Evolutionary conservation across 2,888 invertebrate species (phyloP), one percentile per base, ranked within the genome.

Genomic region (Norana najaformis): DNA sequence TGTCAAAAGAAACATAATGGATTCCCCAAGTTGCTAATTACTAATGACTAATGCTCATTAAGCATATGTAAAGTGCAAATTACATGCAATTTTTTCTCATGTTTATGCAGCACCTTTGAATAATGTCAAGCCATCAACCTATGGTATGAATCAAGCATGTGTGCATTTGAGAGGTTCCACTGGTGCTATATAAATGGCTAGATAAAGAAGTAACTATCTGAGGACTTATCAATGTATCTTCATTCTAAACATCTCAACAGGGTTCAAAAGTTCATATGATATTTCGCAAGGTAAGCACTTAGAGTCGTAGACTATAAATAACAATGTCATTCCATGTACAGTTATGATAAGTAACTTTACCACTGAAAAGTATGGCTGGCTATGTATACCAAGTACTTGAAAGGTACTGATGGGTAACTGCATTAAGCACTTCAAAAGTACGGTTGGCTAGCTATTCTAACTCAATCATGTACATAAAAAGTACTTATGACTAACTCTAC

Each of bases 1-100:
- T 97, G 93, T 23, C 39, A 37, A 89, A 37, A 90, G 38, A 90
- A 69, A 69, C n/a, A 3, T 8, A 30, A 69, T n/a, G 30, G 69
- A n/a, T 69, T 30, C 30, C 6, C 11, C 11, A 69, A 69, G n/a
- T n/a, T 30, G 69, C n/a, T 8, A 69, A 69, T 6, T n/a, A 69
- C 8, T 69, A 69, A 30, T 3, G 8, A 69, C n/a, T 69, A 11
- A n/a, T n/a, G n/a, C 2, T n/a, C 3, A n/a, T 30, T 8, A 69
- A 13, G 1, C n/a, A 69, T n/a, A 47, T 8, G n/a, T n/a, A 69
- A n/a, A 30, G 16, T 69, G 13, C 6, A 69, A 4, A 11, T n/a
- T 69, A 69, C n/a, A 69, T 69, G 69, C 69, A 69, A 41, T 18
- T 41, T 11, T 11, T 69, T 69, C 11, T 8, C 11, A 11, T 69